Evolutionary conservation across 2,113 vertebrate species (phyloP), one percentile per base, ranked within the genome.

Genomic region (Rhinopithecus roxellana): DNA sequence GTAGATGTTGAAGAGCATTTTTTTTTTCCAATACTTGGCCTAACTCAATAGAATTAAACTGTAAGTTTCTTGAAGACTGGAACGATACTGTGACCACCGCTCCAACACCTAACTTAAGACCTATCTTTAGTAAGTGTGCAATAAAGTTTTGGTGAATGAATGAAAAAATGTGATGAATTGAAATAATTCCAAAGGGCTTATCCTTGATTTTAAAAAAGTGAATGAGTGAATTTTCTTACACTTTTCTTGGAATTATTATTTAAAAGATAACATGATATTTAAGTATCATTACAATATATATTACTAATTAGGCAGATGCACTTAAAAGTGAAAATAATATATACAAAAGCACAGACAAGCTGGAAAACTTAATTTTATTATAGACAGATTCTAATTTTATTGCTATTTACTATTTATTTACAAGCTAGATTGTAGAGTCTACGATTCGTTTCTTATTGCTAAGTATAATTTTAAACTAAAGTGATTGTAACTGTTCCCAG

Each of bases 381-480:
- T 13, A 88, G 25, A 16, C 38, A 74, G 57, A 48, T 72, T 40
- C 64, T 81, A 57, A 90, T 59, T 78, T n/a, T 48, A 50, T 32
- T 59, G 8, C 80, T 96, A 57, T 85, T 97, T 81, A 48, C 22
- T 88, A 50, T 57, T 75, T 69, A 75, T 81, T 88, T 96, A n/a
- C 50, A 95, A n/a, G 18, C 17, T 77, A 43, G 55, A 48, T 87
- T 4, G 92, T 30, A 83, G 5, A 87, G 6, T 8, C 69, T 52
- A 52, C 2, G 10, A 64, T 80, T 81, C 85, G 55, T 22, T 93
- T 79, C 75, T 95, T 67, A 79, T 16, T 89, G 38, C n/a, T 75
- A 87, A 75, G 20, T 80, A 83, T 48, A 95, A 85, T 89, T 95
- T 93, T 87, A 89, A 86, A 83, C 25, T 75, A 92, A 93, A 55